Conservation (phyloP, 1,140 invertebrate genomes). For the Microplitis mediator region DNA sequence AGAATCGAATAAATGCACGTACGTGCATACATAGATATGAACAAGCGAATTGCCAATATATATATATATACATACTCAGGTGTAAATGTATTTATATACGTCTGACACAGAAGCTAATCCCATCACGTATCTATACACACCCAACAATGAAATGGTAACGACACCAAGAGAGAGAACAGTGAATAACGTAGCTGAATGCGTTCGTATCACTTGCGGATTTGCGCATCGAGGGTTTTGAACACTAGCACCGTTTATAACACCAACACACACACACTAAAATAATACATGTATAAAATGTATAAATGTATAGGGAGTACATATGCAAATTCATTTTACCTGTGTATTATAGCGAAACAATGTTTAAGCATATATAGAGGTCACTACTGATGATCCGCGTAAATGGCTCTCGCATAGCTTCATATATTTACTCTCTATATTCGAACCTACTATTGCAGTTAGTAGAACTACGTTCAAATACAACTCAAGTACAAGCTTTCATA, state of each 20-base stretch:
- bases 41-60: too few relatives aligned
- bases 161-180: background rate
- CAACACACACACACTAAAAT: background rate
- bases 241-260: background rate
- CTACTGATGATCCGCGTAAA: slow-evolving; percentile 13
- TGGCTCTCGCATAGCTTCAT: background rate
- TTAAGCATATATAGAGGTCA: background rate
- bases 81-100: background rate
- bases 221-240: background rate
- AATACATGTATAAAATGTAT: background rate
- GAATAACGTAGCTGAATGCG: background rate
- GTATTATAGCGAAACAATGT: background rate
- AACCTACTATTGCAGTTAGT: background rate
- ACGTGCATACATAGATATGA: background rate
- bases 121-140: background rate
- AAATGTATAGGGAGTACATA: too few relatives aligned
- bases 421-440: too few relatives aligned
- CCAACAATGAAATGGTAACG: background rate
- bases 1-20: background rate
- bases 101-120: slow-evolving; percentile 9
- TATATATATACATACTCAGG: too few relatives aligned
- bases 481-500: too few relatives aligned
- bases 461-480: too few relatives aligned
- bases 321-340: background rate
- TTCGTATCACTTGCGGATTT: slow-evolving; percentile 6